A percentile compares a stretch with the other conserved stretches of the same genome.
These are phyloP conservation scores for Diuraphis noxia DNA, from an alignment of 1,140 invertebrate genomes.

Conservation along the genomic window DNA sequence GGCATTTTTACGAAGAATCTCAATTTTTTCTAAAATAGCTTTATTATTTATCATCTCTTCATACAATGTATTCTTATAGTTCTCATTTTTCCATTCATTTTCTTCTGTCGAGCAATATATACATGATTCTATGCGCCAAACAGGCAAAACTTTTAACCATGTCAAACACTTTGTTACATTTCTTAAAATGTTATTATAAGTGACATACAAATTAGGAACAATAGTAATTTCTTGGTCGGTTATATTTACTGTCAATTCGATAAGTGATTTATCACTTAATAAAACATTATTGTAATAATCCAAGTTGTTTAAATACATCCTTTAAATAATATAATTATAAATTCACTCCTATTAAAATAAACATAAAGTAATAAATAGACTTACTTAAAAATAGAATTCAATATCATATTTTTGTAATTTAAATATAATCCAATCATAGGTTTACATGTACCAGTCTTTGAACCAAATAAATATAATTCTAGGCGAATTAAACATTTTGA, in stretches of 20 bases:
- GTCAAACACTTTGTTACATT: background rate
- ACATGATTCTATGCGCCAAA: slow-evolving; percentile 20
- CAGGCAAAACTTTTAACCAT: background rate
- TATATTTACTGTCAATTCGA: background rate
- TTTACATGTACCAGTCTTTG: background rate
- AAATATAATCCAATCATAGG: slow-evolving; percentile 2
- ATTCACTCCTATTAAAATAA: background rate
- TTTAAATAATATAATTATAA: background rate
- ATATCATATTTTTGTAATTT: background rate
- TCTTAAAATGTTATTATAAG: slow-evolving; percentile 6
- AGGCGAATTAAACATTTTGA: slow-evolving; percentile 10
- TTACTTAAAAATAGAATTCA: slow-evolving; percentile 30
- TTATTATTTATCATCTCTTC: background rate
- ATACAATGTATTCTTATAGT: background rate
- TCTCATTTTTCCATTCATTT: background rate
- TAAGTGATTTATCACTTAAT: background rate
- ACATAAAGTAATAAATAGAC: background rate
- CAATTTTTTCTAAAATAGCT: background rate
- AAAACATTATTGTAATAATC: background rate
- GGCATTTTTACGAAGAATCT: background rate
- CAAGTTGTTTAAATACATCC: slow-evolving; percentile 27
- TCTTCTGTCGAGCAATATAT: background rate
- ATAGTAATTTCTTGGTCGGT: background rate
- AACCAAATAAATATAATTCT: slow-evolving; percentile 16
- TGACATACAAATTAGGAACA: background rate